Base-by-base conservation (phyloP, 2,113 vertebrate genomes). In the Mirza zaza region DNA sequence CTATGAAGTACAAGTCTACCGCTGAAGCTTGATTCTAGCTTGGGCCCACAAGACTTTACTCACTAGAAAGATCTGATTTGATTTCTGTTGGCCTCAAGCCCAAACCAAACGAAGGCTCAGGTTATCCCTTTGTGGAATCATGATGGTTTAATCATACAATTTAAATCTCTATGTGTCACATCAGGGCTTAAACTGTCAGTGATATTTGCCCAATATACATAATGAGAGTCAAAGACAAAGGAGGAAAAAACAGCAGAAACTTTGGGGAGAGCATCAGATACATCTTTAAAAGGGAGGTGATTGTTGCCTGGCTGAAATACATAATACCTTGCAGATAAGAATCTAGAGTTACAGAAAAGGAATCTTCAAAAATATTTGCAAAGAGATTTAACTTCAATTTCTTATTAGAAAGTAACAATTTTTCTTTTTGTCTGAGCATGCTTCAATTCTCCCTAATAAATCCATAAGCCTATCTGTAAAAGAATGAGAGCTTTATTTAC, bases 21-120 rank as follows among this genome's bases (percentile, higher is more conserved):
- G 17, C 17, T 55, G 52, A 55, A 55, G 52, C 17, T 96, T 8
- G 9, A 10, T n/a, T 84, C 63, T 57, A 83, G 59, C 17, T 32
- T 87, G 65, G 27, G 17, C 10, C 71, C 29, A 75, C 6, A 25
- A 90, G 6, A 25, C 39, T 68, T 65, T 27, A 45, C 87, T 94
- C 13, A 34, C 55, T 42, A 83, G 12, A 21, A 95, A 61, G 8
- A 7, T 80, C 79, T 87, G 57, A 75, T n/a, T 96, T 57, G 82
- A 65, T 92, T 95, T 96, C 75, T 95, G 36, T 94, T 97, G 97
- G 95, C 93, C 65, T 15, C 36, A 85, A 81, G 70, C 76, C 83
- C 94, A 96, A 73, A 79, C 12, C 65, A 94, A 81, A 65, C 86
- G 48, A 92, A 86, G 85, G 17, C 29, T 80, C 76, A 82, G 39